A percentile compares a stretch with the other conserved stretches of the same genome.
These are phyloP conservation scores for Regulus satrapa DNA, from an alignment of 2,113 vertebrate genomes.

Conservation along the genomic window DNA sequence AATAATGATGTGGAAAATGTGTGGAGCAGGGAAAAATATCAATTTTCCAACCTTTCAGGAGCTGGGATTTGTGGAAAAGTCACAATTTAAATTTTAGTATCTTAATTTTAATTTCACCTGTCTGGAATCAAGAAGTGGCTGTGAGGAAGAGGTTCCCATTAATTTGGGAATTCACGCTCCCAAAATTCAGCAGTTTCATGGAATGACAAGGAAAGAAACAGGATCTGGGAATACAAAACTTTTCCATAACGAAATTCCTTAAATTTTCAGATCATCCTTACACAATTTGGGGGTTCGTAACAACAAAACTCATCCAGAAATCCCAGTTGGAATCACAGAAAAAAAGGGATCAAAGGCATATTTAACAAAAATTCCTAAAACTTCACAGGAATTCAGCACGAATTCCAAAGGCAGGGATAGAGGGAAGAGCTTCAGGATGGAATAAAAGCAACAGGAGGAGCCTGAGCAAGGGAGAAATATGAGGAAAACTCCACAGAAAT, in stretches of 20 bases:
- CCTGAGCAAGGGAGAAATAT: background rate
- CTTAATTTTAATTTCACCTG: background rate
- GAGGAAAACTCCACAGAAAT: background rate
- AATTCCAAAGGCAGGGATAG: background rate
- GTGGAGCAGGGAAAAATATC: fast-evolving
- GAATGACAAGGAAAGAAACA: background rate
- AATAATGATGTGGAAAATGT: background rate
- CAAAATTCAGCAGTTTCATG: background rate
- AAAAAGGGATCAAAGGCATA: fast-evolving
- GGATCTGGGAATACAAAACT: background rate
- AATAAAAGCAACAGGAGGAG: background rate
- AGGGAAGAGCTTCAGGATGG: background rate
- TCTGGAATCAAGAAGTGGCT: background rate
- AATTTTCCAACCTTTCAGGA: fast-evolving
- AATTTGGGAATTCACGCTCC: fast-evolving
- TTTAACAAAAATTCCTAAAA: background rate
- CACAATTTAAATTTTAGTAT: background rate
- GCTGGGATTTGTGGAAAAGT: background rate
- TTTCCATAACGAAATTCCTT: background rate
- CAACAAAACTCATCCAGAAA: background rate
- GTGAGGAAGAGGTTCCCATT: fast-evolving
- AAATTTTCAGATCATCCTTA: background rate
- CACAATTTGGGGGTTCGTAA: background rate
- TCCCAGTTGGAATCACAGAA: background rate
- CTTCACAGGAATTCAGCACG: background rate